These are phyloP conservation scores for Plodia interpunctella DNA, from an alignment of 1,140 invertebrate genomes.

Conservation along the genomic window DNA sequence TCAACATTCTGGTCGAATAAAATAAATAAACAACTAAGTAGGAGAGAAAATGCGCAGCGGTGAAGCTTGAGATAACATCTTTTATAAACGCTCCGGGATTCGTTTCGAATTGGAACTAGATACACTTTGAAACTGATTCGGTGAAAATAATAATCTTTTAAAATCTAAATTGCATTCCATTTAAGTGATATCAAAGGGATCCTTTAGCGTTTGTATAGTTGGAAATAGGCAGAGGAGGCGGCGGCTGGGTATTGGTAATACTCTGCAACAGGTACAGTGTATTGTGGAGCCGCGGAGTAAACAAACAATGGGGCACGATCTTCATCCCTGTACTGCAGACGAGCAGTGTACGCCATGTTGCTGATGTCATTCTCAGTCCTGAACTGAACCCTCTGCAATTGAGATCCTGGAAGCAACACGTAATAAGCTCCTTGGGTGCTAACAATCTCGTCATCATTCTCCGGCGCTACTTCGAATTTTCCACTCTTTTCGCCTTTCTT, in stretches of 20 bases:
- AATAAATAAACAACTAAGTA: constrained; percentile 16
- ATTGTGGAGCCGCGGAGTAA: constrained; percentile 54
- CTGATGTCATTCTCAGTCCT: constrained; percentile 58
- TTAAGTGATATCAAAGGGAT: constrained; percentile 9
- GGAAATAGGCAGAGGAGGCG: constrained; percentile 41
- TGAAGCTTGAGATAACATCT: neutral
- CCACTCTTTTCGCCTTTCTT: constrained; percentile 30
- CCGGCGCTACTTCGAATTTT: constrained; percentile 43
- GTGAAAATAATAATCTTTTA: constrained; percentile 14
- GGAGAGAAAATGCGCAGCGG: neutral
- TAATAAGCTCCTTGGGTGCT: constrained; percentile 60
- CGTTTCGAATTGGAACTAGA: constrained; percentile 1
- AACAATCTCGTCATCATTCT: constrained; percentile 49
- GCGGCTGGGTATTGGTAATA: constrained; percentile 26
- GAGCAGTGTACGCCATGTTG: constrained; percentile 68
- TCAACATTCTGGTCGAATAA: neutral
- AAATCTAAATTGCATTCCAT: constrained; percentile 20
- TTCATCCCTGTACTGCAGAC: constrained; percentile 57
- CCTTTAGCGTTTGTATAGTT: constrained; percentile 28
- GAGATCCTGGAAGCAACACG: constrained; percentile 52
- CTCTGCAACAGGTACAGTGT: constrained; percentile 25
- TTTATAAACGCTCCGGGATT: neutral
- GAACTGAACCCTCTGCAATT: constrained; percentile 62
- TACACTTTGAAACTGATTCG: neutral
- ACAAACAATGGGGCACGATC: constrained; percentile 60